Percentiles rank a stretch among this genome's conserved stretches.
Conservation (phyloP, 2,113 vertebrate species). For the Cyanistes caeruleus region DNA sequence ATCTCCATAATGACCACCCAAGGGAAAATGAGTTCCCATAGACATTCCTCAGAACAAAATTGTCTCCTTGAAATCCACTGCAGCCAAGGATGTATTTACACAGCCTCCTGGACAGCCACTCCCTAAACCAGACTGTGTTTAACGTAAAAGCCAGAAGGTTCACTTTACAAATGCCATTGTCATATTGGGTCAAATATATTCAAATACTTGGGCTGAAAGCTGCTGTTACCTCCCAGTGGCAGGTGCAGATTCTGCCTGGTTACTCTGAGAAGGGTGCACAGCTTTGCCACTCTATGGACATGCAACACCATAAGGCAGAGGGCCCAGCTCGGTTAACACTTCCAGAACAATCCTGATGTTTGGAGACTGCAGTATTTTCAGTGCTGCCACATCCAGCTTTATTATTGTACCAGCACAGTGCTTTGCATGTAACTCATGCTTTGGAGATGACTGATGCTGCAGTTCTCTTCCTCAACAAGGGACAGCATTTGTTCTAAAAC, state of each 20-base stretch:
- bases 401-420: background rate
- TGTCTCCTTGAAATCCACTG: background rate
- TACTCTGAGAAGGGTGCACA: background rate
- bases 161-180: background rate
- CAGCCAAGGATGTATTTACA: background rate
- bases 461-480: background rate
- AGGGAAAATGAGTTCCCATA: background rate
- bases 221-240: background rate
- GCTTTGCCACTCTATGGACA: background rate
- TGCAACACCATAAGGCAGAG: background rate
- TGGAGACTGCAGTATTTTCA: constrained; percentile 17
- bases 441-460: background rate
- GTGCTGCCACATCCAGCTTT: background rate
- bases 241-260: background rate
- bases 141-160: background rate
- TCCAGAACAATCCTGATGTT: background rate
- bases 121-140: background rate
- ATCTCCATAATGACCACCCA: background rate
- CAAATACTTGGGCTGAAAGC: background rate
- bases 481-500: constrained; percentile 48
- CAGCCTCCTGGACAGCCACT: background rate
- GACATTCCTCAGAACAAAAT: background rate
- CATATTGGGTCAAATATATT: background rate
- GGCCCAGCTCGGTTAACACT: background rate
- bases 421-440: background rate